Conservation (phyloP, 1,140 invertebrate genomes). For the Drosophila bifasciata region DNA sequence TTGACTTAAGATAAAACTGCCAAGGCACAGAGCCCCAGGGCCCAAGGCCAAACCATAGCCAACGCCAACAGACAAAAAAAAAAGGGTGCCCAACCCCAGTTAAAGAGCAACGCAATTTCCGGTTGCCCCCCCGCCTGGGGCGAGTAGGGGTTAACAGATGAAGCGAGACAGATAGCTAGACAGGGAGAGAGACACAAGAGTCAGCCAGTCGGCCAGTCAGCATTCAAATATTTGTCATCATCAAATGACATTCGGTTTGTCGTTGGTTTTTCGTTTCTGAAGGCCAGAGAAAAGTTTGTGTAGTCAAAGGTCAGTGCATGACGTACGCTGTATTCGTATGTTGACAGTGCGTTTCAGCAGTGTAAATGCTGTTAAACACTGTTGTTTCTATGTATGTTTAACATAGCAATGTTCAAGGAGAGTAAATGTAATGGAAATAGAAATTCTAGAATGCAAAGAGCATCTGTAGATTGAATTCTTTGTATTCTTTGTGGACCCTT, state of each 20-base stretch:
- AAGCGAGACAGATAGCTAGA: constrained; percentile 44
- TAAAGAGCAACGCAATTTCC: constrained; percentile 71
- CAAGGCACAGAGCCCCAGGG: constrained; percentile 36
- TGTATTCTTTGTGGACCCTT: background rate
- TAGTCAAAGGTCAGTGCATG: constrained; percentile 49
- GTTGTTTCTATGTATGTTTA: no score
- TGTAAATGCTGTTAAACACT: background rate
- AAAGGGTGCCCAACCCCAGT: constrained; percentile 67
- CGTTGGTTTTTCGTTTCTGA: constrained; percentile 32
- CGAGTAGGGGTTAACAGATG: background rate
- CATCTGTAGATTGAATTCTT: no score
- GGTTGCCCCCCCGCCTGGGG: constrained; percentile 30
- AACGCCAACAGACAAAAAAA: constrained; percentile 24
- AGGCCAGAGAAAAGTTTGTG: constrained; percentile 54
- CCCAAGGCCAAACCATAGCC: constrained; percentile 25
- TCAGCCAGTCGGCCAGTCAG: constrained; percentile 32
- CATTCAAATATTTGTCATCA: constrained; percentile 71
- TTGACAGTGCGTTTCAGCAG: constrained; percentile 14
- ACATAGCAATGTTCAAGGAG: background rate
- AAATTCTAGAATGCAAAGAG: background rate
- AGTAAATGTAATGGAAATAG: background rate
- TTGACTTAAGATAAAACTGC: constrained; percentile 76
- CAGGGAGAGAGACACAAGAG: constrained; percentile 5
- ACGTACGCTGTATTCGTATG: constrained; percentile 7
- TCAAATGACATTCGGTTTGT: constrained; percentile 62